Evolutionary conservation across 2,888 invertebrate species (phyloP).

Genomic region (Nemurella pictetii): DNA sequence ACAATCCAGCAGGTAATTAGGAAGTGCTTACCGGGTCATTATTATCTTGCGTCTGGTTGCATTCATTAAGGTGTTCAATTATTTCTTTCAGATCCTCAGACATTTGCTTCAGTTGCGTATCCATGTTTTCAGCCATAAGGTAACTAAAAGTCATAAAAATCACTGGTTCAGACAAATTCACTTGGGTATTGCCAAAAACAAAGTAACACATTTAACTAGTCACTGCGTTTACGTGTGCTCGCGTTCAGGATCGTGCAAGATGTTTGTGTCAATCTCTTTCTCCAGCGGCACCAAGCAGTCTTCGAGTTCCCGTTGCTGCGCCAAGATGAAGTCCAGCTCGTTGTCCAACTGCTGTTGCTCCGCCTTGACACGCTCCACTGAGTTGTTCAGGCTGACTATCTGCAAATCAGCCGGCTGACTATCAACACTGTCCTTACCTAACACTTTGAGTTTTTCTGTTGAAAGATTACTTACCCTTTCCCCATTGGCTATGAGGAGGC

Average conservation of each 20-base stretch:
- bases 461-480: slow-evolving; percentile 88
- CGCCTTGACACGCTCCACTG: slow-evolving; percentile 83
- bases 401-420: too few species aligned
- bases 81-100: slow-evolving; percentile 93
- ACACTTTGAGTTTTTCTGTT: too few species aligned
- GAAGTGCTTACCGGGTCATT: slow-evolving; percentile 76
- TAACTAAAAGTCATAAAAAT: slow-evolving; percentile 64
- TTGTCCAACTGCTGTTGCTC: slow-evolving; percentile 90
- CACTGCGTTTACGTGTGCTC: slow-evolving; percentile 82
- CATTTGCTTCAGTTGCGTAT: slow-evolving; percentile 92
- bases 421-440: too few species aligned
- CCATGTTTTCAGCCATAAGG: slow-evolving; percentile 84
- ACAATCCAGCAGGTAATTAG: slow-evolving; percentile 3
- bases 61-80: slow-evolving; percentile 90
- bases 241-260: slow-evolving; percentile 81
- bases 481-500: slow-evolving; percentile 84
- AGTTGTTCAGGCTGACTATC: slow-evolving; percentile 83
- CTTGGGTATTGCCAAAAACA: too few species aligned
- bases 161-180: not conserved
- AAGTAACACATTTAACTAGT: too few species aligned
- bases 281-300: slow-evolving; percentile 85
- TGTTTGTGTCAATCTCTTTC: slow-evolving; percentile 70
- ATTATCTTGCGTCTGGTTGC: slow-evolving; percentile 78
- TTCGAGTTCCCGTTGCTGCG: slow-evolving; percentile 91
- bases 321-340: slow-evolving; percentile 89